These are phyloP conservation scores for Sandelia bainsii DNA, from an alignment of 2,797 vertebrate genomes.

Conservation along the genomic window DNA sequence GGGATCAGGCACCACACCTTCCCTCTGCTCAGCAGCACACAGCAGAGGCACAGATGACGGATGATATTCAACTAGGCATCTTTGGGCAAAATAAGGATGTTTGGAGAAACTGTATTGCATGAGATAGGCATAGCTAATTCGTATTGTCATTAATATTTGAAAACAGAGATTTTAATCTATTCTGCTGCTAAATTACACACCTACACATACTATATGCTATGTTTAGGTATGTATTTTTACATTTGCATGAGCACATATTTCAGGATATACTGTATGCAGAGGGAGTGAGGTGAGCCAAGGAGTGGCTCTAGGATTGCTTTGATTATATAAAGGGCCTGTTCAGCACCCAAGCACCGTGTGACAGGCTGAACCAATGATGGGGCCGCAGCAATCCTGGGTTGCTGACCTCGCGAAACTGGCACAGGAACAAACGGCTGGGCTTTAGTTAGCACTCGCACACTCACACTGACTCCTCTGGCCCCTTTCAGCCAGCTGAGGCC, in stretches of 20 bases:
- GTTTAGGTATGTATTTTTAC: constrained; percentile 3
- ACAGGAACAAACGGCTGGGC: constrained; percentile 80
- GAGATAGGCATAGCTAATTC: neutral
- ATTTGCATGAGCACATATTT: constrained; percentile 15
- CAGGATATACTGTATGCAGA: constrained; percentile 33
- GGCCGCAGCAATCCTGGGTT: constrained; percentile 80
- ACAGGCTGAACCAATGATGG: constrained; percentile 83
- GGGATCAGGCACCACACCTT: constrained; percentile 64
- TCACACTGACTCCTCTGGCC: constrained; percentile 61
- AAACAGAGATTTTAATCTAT: neutral
- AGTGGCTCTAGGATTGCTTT: constrained; percentile 77
- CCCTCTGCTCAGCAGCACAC: constrained; percentile 51
- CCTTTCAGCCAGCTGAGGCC: constrained; percentile 72
- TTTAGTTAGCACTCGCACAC: constrained; percentile 72
- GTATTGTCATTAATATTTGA: constrained; percentile 38
- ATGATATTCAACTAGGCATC: constrained; percentile 23
- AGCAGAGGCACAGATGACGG: constrained; percentile 43
- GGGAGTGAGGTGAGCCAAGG: constrained; percentile 68
- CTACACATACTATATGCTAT: neutral
- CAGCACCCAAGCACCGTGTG: constrained; percentile 84
- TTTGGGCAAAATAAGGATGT: constrained; percentile 25
- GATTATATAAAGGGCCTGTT: constrained; percentile 86
- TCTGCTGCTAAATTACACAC: neutral
- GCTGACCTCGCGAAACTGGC: constrained; percentile 86
- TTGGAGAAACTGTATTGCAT: constrained; percentile 29